Evolutionary conservation across 2,797 vertebrate species (phyloP), one percentile per base, ranked within the genome.

Genomic region (Sebastes oblongus): DNA sequence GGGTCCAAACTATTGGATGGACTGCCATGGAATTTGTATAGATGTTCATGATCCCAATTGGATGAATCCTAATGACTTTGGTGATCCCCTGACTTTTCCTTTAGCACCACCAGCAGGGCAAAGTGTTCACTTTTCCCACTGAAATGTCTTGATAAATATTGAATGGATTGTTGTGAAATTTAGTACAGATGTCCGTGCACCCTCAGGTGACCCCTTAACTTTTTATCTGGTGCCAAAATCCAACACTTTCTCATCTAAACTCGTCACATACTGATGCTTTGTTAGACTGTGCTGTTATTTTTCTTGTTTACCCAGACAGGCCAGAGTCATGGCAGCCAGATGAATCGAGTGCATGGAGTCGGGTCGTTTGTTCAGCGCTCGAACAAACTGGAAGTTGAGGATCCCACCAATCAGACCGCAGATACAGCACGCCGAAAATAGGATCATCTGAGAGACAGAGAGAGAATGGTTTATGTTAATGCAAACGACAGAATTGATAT

Each of bases 351-450:
- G 97, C 82, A 97, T 93, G 27, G 96, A 84, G 39, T 97, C 96
- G 0, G 96, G 97, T 76, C 96, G 96, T 92, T 97, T 98, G 60
- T 94, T 97, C 82, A 98, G 94, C 4, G 98, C 98, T 42, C 98
- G 96, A 66, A 99, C 97, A 93, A 99, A 99, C 94, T 99, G 98
- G 91, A 99, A 97, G 93, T 99, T 99, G 91, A 99, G 94, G 94
- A 99, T 99, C 78, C 98, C 98, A 50, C 97, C 97, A 13, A 99
- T 99, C 86, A 99, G 96, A 82, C 98, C 98, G 42, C 98, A 99
- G 93, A 99, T 99, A 91, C 98, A 99, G 93, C 98, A 99, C 8
- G 98, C 98, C 25, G 98, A 99, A 89, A 99, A 99, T 72, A 99
- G 95, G 91, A 99, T 99, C 98, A 99, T 99, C 98, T 99, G 91